These are phyloP conservation scores for Argyra leucocephala DNA, from an alignment of 2,888 invertebrate genomes.

Conservation along the genomic window DNA sequence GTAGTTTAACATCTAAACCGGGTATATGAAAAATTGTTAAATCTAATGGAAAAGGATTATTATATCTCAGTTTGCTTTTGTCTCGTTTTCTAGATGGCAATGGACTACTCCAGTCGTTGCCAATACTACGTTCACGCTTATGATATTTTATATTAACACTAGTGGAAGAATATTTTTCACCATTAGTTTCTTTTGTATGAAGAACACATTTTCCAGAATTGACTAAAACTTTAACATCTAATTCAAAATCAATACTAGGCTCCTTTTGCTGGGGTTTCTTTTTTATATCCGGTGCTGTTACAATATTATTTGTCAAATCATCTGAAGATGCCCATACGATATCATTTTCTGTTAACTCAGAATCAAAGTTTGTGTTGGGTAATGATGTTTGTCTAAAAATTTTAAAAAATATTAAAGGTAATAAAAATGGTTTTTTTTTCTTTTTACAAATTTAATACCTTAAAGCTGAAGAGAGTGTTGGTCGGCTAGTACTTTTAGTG, in stretches of 20 bases:
- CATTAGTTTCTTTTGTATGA: constrained; percentile 71
- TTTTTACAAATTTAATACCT: constrained; percentile 24
- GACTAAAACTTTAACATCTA: constrained; percentile 92
- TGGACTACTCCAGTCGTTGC: constrained; percentile 47
- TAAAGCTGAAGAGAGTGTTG: constrained; percentile 43
- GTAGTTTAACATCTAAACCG: constrained; percentile 80
- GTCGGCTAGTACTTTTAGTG: constrained; percentile 36
- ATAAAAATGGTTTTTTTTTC: not conserved
- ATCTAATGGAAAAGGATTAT: constrained; percentile 54
- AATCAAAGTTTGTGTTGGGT: constrained; percentile 63
- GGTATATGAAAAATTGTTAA: constrained; percentile 84
- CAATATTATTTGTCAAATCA: constrained; percentile 44
- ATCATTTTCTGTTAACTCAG: constrained; percentile 50
- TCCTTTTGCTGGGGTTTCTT: constrained; percentile 56
- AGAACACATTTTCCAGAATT: constrained; percentile 95
- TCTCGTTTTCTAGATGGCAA: constrained; percentile 43
- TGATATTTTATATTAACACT: constrained; percentile 34
- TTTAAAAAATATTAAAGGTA: constrained; percentile 16
- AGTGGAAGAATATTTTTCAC: constrained; percentile 55
- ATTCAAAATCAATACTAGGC: constrained; percentile 89
- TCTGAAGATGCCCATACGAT: constrained; percentile 36
- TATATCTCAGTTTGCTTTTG: constrained; percentile 41
- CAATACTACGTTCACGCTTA: constrained; percentile 40
- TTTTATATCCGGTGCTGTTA: constrained; percentile 53
- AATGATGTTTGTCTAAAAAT: constrained; percentile 60